Base-by-base conservation (phyloP, 2,797 vertebrate genomes). In the Orestias chungarensis region DNA sequence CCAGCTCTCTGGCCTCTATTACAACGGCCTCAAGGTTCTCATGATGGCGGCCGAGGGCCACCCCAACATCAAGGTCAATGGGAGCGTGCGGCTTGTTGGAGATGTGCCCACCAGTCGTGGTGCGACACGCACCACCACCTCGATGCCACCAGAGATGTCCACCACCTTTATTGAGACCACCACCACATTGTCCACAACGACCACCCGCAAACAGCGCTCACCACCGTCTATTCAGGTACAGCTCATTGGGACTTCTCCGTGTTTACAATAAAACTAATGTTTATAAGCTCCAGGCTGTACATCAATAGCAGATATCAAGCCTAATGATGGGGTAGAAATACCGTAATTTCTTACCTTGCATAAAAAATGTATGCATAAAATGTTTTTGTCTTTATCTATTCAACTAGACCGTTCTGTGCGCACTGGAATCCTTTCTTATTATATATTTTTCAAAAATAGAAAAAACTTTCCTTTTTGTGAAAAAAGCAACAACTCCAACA, bases 91-190 rank as follows among this genome's bases (percentile, higher is more conserved):
- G 29, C 94, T 99, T 7, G 97, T 99, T 86, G 97, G 97, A 25
- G 97, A 98, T 74, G 95, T 97, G 82, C 97, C 97, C n/a, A 94
- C 94, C 27, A 95, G 96, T 88, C 85, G 96, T 78, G 96, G 97
- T 68, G 96, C 94, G 0, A 96, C 96, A 0, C 92, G 93, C 75
- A 96, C 96, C 70, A 98, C 96, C 31, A 98, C 97, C 6, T 96
- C 97, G 0, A 93, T 97, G 82, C 97, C 97, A 0, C 96, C 96
- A 0, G 97, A 99, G 93, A 97, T 98, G 96, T 99, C 97, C 68
- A 99, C 97, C 64, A 99, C 97, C 54, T 97, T 98, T 68, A 97
- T 99, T 82, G 97, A 99, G 92, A 99, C 97, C 47, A 99, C 97
- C 46, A 99, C 97, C 64, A 99, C 97, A 0, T 94, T 99, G 90